These are phyloP conservation scores for Drosophila yooni DNA, from an alignment of 2,888 invertebrate genomes.

Conservation along the genomic window DNA sequence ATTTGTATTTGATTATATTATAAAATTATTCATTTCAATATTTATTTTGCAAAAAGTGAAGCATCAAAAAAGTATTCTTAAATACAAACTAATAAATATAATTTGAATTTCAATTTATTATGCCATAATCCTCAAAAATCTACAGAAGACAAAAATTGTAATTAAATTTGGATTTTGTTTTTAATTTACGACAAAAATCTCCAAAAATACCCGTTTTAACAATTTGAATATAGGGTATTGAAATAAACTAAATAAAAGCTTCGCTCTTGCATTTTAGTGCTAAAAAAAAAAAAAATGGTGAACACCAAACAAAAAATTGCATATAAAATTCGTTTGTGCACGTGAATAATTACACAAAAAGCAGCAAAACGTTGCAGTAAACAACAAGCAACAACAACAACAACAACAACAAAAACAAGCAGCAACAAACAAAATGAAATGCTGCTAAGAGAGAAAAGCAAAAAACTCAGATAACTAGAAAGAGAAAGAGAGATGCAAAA, in stretches of 20 bases:
- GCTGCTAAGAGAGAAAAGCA: constrained; percentile 10
- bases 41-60: not conserved
- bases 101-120: too few relatives aligned
- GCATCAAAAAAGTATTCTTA: not conserved
- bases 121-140: not conserved
- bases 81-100: not conserved
- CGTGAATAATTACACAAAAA: constrained; percentile 75
- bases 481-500: constrained; percentile 6
- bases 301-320: constrained; percentile 35
- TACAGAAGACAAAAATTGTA: not conserved
- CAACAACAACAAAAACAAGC: constrained; percentile 11
- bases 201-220: not conserved
- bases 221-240: constrained; percentile 28
- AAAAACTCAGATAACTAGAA: not conserved
- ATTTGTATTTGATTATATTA: not conserved
- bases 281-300: constrained; percentile 24
- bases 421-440: constrained; percentile 37
- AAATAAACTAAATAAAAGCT: constrained; percentile 25
- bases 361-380: constrained; percentile 48
- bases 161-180: not conserved
- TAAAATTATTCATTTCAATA: not conserved
- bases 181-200: not conserved
- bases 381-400: constrained; percentile 22
- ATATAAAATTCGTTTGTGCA: constrained; percentile 60
- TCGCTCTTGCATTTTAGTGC: constrained; percentile 35